These are phyloP conservation scores for Drosophila sp. DNA, from an alignment of 1,140 invertebrate genomes.

Conservation along the genomic window DNA sequence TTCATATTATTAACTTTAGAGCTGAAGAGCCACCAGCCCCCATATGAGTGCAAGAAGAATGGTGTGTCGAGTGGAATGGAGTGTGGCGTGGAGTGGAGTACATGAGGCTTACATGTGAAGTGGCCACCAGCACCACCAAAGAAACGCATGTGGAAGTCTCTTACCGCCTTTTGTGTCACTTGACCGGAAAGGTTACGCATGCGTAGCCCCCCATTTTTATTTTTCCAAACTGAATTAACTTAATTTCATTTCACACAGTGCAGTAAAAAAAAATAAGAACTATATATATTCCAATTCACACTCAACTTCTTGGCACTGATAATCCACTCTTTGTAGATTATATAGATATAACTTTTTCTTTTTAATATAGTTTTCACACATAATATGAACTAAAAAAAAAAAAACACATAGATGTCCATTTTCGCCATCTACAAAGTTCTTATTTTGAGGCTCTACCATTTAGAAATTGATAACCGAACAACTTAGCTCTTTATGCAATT, in stretches of 20 bases:
- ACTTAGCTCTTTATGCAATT: too few species aligned
- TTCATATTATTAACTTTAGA: slow-evolving; percentile 79
- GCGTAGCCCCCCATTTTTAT: slow-evolving; percentile 24
- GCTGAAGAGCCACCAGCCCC: slow-evolving; percentile 33
- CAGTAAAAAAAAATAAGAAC: neutral
- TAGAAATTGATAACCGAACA: too few species aligned
- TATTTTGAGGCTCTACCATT: too few species aligned
- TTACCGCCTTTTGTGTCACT: slow-evolving; percentile 38
- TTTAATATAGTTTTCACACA: too few species aligned
- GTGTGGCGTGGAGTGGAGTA: slow-evolving; percentile 14
- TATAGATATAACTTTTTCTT: too few species aligned
- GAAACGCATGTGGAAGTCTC: slow-evolving; percentile 5
- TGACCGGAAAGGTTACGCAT: slow-evolving; percentile 53
- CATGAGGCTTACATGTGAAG: slow-evolving; percentile 57
- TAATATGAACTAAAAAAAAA: too few species aligned
- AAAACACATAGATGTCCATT: too few species aligned
- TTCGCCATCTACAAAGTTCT: too few species aligned
- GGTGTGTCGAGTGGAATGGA: too few species aligned
- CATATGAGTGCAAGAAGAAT: too few species aligned
- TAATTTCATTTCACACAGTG: slow-evolving; percentile 27
- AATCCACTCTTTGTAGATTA: too few species aligned
- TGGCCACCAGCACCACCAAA: slow-evolving; percentile 47
- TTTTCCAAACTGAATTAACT: slow-evolving; percentile 18
- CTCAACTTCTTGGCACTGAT: too few species aligned
- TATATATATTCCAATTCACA: neutral